Evolutionary conservation across 2,797 vertebrate species (phyloP).

Genomic region (Muscicapa comitata): DNA sequence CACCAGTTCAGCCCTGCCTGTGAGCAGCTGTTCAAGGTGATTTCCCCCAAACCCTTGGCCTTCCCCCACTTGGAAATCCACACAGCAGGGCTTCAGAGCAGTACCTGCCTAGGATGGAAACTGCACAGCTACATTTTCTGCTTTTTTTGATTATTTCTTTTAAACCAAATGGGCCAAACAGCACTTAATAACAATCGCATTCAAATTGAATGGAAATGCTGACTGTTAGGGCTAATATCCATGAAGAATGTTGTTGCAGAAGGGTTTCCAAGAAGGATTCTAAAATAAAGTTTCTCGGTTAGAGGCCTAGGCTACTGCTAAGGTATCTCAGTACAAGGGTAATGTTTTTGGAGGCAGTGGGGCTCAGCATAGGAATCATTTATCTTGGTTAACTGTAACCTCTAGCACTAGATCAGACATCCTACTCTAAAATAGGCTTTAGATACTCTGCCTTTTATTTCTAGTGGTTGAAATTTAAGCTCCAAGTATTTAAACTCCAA

Average conservation of each 20-base stretch:
- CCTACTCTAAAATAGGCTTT: neutral
- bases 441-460: neutral
- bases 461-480: neutral
- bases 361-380: neutral
- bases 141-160: neutral
- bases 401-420: neutral
- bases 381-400: neutral
- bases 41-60: neutral
- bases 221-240: neutral
- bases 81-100: neutral
- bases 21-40: neutral
- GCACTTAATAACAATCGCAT: neutral
- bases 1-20: neutral
- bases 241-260: neutral
- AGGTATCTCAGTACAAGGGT: neutral
- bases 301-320: neutral
- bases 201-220: neutral
- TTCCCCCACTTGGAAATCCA: neutral
- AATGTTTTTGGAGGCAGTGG: neutral
- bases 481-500: slow-evolving; percentile 18
- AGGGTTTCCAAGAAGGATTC: neutral
- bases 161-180: neutral
- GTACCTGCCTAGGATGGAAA: neutral
- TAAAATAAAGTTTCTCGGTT: neutral
- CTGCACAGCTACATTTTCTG: neutral